Base-by-base conservation (phyloP, 2,888 invertebrate genomes). In the Stegophylla sp. region DNA sequence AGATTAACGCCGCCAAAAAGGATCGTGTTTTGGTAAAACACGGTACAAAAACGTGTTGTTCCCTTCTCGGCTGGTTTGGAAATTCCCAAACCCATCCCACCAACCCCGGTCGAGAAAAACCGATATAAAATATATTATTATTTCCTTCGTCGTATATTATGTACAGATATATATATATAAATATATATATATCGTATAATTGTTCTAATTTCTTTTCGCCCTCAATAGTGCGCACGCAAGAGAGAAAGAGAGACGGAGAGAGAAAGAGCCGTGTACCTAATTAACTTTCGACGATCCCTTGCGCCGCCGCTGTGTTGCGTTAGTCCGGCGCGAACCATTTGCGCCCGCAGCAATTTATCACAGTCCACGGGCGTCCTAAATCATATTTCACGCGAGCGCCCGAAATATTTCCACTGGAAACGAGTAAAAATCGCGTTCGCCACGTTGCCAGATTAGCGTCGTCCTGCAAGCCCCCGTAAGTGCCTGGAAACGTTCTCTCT, bases 261-360 rank as follows among this genome's bases (percentile, higher is more conserved):
- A 15, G 4, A 17, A 17, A 17, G 51, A 15, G 17, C 15, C 51
- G 51, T 51, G 51, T 51, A 51, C 20, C 72, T 73, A 61, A 74
- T 74, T 74, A 74, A 74, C 61, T 74, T 74, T 74, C 28, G 61
- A 61, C 73, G 28, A 51, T 74, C 63, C n/a, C n/a, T n/a, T n/a
- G n/a, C n/a, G n/a, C 26, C 23, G 26, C 28, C 23, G 48, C 34
- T 10, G 43, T n/a, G n/a, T 28, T 28, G 17, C 28, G 17, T 63
- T 48, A 43, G 73, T 74, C 56, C 28, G 28, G 74, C 34, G 20
- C 23, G 17, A 56, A 56, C 72, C 53, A 43, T 34, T 34, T 34
- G 17, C 63, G 61, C 48, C 15, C 34, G 17, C 5, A 20, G 61
- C 48, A 13, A 63, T 63, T 74, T 74, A 74, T 74, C 74, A 74